Evolutionary conservation across 2,113 vertebrate species (phyloP).

Genomic region (Arizona elegans): DNA sequence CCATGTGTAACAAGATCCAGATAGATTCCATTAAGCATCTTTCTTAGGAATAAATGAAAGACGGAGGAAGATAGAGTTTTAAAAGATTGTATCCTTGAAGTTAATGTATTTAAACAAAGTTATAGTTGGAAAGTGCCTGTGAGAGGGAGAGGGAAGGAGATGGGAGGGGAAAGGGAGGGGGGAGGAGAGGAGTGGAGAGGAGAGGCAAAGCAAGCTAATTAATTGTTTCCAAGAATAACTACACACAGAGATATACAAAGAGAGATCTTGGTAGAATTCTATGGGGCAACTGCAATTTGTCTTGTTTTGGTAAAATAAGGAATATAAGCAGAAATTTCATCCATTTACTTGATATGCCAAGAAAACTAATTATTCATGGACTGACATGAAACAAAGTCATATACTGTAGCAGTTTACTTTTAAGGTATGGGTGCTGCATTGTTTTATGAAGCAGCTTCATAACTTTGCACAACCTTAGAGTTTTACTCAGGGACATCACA

Average conservation of each 20-base stretch:
- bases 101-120: not conserved
- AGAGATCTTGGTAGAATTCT: not conserved
- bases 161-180: rapidly evolving
- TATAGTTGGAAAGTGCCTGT: not conserved
- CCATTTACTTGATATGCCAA: not conserved
- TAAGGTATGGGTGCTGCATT: not conserved
- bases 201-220: not conserved
- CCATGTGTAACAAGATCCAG: not conserved
- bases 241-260: not conserved
- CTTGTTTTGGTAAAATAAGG: not conserved
- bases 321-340: not conserved
- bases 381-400: not conserved
- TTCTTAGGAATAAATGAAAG: not conserved
- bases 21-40: not conserved
- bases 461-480: not conserved
- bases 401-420: not conserved
- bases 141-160: not conserved
- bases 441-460: not conserved
- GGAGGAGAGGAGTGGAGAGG: not conserved
- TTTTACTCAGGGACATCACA: not conserved
- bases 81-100: not conserved
- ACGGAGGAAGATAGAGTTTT: not conserved
- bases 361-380: not conserved
- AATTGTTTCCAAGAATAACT: not conserved
- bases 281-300: not conserved